These are phyloP conservation scores for Tragelaphus scriptus DNA, from an alignment of 2,113 vertebrate species.

Conservation along the genomic window DNA sequence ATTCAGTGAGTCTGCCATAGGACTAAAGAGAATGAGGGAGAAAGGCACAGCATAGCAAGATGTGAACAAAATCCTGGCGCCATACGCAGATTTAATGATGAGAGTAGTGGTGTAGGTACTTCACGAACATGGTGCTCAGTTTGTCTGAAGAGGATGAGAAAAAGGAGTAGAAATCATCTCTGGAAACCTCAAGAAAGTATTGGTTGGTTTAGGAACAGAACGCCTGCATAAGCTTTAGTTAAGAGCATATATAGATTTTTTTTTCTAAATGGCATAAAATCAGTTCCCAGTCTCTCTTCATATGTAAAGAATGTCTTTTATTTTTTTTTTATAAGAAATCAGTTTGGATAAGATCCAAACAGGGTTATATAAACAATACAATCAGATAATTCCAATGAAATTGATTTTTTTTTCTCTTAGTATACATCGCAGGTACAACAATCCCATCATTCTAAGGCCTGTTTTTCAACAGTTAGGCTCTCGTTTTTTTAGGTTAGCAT, in stretches of 20 bases:
- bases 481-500: neutral
- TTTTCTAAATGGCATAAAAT: neutral
- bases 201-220: neutral
- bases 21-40: neutral
- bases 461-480: neutral
- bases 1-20: neutral
- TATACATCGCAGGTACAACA: neutral
- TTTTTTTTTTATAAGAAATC: neutral
- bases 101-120: neutral
- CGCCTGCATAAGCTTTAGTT: neutral
- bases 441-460: neutral
- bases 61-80: neutral
- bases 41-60: too few species aligned
- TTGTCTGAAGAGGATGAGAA: neutral
- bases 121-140: neutral
- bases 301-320: neutral
- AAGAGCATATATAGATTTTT: neutral
- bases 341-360: neutral
- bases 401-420: neutral
- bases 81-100: too few species aligned
- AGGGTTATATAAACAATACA: neutral
- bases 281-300: neutral
- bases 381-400: neutral
- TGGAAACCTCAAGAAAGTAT: neutral
- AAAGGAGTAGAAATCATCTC: neutral